Percentiles rank a stretch among this genome's conserved stretches.
Evolutionary conservation across 2,797 vertebrate genomes (phyloP).

Genomic region (Rhabdomys pumilio): DNA sequence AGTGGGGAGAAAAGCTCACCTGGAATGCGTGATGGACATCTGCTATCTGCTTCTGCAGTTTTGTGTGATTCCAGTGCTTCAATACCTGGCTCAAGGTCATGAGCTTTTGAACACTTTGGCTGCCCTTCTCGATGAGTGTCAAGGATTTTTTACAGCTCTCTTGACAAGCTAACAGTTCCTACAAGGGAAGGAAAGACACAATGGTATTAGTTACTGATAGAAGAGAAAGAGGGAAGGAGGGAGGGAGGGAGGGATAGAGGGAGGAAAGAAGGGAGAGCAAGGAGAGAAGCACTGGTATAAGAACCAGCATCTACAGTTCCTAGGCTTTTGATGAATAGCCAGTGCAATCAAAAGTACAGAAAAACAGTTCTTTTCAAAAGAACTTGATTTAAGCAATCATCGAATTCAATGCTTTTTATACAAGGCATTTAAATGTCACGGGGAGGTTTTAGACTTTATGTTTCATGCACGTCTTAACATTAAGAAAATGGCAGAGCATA

Average conservation of each 20-base stretch:
- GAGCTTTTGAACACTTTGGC: conserved; percentile 94
- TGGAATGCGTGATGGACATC: conserved; percentile 95
- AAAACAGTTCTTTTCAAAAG: conserved; percentile 31
- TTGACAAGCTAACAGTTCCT: conserved; percentile 96
- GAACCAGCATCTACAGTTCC: neutral
- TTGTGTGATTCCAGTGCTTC: conserved; percentile 93
- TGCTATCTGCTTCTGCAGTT: conserved; percentile 94
- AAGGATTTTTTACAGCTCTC: conserved; percentile 97
- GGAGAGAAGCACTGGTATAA: neutral
- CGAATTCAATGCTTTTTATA: conserved; percentile 61
- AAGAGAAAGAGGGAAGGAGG: too few species aligned
- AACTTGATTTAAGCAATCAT: conserved; percentile 13
- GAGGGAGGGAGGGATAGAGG: too few species aligned
- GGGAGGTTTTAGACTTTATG: conserved; percentile 24
- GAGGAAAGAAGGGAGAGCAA: neutral
- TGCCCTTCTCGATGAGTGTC: conserved; percentile 94
- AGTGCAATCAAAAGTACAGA: neutral
- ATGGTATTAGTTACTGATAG: neutral
- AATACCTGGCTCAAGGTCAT: conserved; percentile 92
- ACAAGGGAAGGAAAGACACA: conserved; percentile 73
- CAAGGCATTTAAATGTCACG: conserved; percentile 65
- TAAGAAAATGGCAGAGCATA: conserved; percentile 19
- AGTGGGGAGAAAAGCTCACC: conserved; percentile 87
- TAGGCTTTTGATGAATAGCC: neutral
- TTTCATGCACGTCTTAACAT: conserved; percentile 30